Percentiles rank a stretch among this genome's conserved stretches.
phyloP scores from a whole-genome alignment of 2,113 vertebrate genomes.

The Barbus barbus region DNA sequence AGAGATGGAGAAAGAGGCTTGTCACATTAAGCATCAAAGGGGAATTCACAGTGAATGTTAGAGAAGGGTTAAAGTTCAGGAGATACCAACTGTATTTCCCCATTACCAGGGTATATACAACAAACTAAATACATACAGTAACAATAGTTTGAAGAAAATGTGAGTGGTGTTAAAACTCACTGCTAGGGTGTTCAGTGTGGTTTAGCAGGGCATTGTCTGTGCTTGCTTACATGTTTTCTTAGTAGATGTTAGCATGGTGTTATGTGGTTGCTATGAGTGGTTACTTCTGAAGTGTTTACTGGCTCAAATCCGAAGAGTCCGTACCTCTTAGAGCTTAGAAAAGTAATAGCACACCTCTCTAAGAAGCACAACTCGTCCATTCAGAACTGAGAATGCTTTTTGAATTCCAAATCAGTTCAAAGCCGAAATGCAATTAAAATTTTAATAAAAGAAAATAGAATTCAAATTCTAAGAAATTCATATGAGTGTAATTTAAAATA shows the following conservation, averaged over 20 bases:
- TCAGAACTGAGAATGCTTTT: neutral
- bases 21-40: conserved; percentile 34
- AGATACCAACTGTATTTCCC: neutral
- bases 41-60: neutral
- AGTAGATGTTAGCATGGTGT: neutral
- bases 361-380: neutral
- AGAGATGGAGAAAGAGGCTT: conserved; percentile 31
- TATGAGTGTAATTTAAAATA: neutral
- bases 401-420: neutral
- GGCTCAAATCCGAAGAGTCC: neutral
- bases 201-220: neutral
- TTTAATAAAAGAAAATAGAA: neutral
- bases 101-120: neutral
- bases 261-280: neutral
- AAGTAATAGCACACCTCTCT: neutral
- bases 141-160: neutral
- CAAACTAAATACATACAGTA: neutral
- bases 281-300: neutral
- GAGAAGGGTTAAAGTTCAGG: neutral
- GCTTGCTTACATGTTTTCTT: neutral
- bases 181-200: neutral
- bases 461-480: neutral
- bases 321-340: neutral
- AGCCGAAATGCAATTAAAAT: neutral
- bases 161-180: neutral